These are phyloP conservation scores for Aleiodes leptofemur DNA, from an alignment of 2,888 invertebrate genomes.

Conservation along the genomic window DNA sequence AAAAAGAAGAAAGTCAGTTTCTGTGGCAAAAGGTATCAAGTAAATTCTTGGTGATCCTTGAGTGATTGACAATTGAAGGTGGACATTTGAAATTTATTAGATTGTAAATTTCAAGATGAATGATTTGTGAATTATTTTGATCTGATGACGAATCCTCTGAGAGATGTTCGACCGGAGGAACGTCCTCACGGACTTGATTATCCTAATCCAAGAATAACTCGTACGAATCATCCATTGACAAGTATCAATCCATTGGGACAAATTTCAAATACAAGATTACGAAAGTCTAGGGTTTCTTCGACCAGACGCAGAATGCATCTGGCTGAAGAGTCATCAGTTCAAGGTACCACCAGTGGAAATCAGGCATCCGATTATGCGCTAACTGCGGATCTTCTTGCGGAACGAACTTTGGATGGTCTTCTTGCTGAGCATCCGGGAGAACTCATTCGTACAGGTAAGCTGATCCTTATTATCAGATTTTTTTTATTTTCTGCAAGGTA, in stretches of 20 bases:
- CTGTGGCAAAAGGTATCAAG: background rate
- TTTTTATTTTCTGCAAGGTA: too few species aligned
- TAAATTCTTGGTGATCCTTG: slow-evolving; percentile 18
- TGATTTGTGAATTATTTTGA: slow-evolving; percentile 56
- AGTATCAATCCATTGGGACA: slow-evolving; percentile 57
- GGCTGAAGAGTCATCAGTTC: slow-evolving; percentile 83
- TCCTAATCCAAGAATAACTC: slow-evolving; percentile 64
- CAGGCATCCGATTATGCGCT: slow-evolving; percentile 79
- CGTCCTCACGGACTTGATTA: slow-evolving; percentile 71
- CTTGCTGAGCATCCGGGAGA: slow-evolving; percentile 95
- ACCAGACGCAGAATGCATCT: slow-evolving; percentile 82
- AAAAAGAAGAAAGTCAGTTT: background rate
- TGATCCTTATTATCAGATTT: too few species aligned
- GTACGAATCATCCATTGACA: slow-evolving; percentile 60
- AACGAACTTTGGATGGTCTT: slow-evolving; percentile 88
- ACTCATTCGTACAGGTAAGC: slow-evolving; percentile 89
- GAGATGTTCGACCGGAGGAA: slow-evolving; percentile 72
- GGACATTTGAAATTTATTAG: background rate
- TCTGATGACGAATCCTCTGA: slow-evolving; percentile 73
- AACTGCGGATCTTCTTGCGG: slow-evolving; percentile 89
- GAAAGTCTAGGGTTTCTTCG: slow-evolving; percentile 67
- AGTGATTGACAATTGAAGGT: background rate
- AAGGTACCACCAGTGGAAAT: slow-evolving; percentile 61
- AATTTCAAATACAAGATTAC: slow-evolving; percentile 60
- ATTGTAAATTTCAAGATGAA: slow-evolving; percentile 46